Evolutionary conservation across 2,113 vertebrate species (phyloP).

Genomic region (Regulus satrapa): DNA sequence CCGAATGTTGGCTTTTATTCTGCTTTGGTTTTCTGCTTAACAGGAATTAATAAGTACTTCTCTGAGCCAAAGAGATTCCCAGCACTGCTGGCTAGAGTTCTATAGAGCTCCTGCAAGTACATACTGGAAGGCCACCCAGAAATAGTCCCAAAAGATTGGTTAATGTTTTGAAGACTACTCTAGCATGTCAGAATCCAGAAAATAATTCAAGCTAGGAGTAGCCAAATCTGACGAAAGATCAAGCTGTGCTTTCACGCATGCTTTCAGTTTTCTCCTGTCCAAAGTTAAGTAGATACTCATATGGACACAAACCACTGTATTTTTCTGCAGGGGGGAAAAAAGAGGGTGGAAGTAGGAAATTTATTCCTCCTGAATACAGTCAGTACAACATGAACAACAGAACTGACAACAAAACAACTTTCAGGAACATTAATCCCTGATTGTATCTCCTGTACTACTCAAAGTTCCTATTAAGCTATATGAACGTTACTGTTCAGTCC

Average conservation of each 20-base stretch:
- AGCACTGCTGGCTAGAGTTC: background rate
- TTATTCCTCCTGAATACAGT: background rate
- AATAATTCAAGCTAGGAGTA: background rate
- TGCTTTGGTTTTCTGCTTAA: background rate
- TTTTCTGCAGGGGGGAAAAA: rapidly evolving
- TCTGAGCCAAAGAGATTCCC: background rate
- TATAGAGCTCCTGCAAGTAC: background rate
- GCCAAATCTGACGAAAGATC: background rate
- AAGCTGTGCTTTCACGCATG: background rate
- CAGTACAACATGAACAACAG: background rate
- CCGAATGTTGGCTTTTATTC: background rate
- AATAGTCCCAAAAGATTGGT: background rate
- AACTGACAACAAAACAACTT: background rate
- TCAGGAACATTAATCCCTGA: background rate
- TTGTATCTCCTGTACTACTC: background rate
- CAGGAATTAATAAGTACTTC: background rate
- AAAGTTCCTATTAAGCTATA: background rate
- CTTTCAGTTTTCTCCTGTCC: background rate
- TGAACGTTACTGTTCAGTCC: background rate
- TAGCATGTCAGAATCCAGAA: background rate
- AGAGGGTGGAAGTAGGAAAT: background rate
- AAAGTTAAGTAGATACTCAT: background rate
- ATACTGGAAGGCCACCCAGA: background rate
- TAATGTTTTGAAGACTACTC: background rate
- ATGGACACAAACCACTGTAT: background rate